These are phyloP conservation scores for Nothocercus julius DNA, from an alignment of 2,113 vertebrate genomes.

Conservation along the genomic window DNA sequence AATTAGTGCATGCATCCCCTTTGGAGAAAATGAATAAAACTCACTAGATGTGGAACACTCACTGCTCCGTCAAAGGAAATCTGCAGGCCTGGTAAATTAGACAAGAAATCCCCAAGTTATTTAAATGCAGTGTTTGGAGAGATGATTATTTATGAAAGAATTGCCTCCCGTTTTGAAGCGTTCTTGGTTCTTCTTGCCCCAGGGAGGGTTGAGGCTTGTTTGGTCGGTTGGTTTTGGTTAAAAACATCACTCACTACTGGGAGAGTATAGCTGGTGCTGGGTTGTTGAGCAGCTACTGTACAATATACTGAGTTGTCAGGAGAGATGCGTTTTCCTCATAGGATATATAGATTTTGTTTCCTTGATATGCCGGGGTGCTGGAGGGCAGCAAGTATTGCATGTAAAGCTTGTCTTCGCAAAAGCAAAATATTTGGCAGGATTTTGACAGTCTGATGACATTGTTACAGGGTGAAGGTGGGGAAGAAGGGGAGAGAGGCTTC, in stretches of 20 bases:
- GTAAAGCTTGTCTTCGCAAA: neutral
- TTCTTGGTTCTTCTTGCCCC: neutral
- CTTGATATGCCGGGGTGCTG: neutral
- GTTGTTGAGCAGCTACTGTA: neutral
- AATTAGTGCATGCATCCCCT: conserved; percentile 68
- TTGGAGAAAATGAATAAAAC: conserved; percentile 56
- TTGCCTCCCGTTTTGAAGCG: neutral
- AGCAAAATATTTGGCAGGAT: neutral
- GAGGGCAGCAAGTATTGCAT: neutral
- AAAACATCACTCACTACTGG: neutral
- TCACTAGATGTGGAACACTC: neutral
- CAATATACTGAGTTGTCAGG: neutral
- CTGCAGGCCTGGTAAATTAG: conserved; percentile 32
- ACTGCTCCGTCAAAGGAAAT: conserved; percentile 38
- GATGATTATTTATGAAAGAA: conserved; percentile 45
- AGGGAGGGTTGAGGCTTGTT: neutral
- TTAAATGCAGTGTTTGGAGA: conserved; percentile 5
- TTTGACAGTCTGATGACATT: neutral
- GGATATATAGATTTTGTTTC: neutral
- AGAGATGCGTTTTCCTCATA: neutral
- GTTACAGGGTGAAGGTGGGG: neutral
- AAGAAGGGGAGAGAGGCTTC: neutral
- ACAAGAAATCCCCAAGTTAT: conserved; percentile 48
- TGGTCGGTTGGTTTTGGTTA: conserved; percentile 20
- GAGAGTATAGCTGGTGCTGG: neutral